Conservation (phyloP, 2,113 vertebrate species). For the Aegithalos caudatus region DNA sequence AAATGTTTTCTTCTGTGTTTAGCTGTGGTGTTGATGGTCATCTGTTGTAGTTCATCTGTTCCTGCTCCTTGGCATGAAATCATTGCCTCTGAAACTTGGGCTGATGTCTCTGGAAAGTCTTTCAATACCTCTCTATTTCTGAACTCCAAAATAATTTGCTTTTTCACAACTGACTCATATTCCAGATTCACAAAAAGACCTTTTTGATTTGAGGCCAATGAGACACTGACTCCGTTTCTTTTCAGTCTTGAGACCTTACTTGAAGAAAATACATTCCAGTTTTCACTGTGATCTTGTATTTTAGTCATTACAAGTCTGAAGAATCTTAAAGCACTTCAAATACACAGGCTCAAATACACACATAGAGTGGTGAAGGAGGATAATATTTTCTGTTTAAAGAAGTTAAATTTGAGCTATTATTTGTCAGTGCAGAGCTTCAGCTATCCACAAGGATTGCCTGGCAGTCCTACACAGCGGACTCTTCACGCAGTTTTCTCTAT, state of each 20-base stretch:
- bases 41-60: background rate
- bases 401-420: background rate
- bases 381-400: background rate
- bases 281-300: background rate
- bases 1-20: background rate
- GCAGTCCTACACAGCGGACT: background rate
- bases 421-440: background rate
- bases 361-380: background rate
- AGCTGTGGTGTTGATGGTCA: background rate
- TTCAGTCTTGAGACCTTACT: background rate
- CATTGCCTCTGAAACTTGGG: background rate
- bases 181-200: background rate
- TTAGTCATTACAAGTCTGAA: background rate
- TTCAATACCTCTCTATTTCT: background rate
- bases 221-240: background rate
- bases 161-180: background rate
- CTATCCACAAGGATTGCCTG: background rate
- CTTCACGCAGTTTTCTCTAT: background rate
- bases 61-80: background rate
- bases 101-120: fast-evolving
- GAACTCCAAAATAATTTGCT: background rate
- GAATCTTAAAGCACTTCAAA: background rate
- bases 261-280: background rate
- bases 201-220: background rate
- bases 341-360: background rate